Percentiles rank a stretch among this genome's conserved stretches.
These are phyloP conservation scores for Thera britannica DNA, from an alignment of 2,888 invertebrate species.

Conservation along the genomic window DNA sequence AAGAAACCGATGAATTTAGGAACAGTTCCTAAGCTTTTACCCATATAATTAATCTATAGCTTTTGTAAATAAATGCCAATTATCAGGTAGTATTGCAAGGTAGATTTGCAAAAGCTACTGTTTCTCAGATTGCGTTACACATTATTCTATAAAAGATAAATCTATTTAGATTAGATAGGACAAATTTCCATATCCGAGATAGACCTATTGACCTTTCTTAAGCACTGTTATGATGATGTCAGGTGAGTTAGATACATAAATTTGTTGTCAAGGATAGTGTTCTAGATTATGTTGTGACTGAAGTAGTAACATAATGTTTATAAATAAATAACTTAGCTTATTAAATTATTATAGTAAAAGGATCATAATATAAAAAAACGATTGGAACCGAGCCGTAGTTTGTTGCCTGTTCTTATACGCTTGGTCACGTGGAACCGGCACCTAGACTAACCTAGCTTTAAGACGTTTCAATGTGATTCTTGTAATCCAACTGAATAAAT, in stretches of 20 bases:
- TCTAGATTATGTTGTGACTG: conserved; percentile 15
- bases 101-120: not conserved
- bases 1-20: too few species aligned
- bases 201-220: conserved; percentile 42
- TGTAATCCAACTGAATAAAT: too few species aligned
- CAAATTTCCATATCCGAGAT: conserved; percentile 38
- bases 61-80: too few species aligned
- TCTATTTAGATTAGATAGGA: not conserved
- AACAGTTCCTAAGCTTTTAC: too few species aligned
- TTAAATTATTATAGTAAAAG: not conserved
- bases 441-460: too few species aligned
- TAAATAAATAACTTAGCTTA: conserved; percentile 2
- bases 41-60: too few species aligned
- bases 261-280: conserved; percentile 35
- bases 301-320: conserved; percentile 1
- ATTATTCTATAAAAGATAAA: conserved; percentile 17
- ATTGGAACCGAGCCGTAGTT: too few species aligned
- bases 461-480: too few species aligned
- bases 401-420: too few species aligned
- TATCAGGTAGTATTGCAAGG: too few species aligned
- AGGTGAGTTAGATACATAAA: conserved; percentile 34
- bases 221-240: conserved; percentile 43
- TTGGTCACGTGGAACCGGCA: too few species aligned
- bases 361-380: too few species aligned
- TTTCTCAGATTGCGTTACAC: not conserved